Base-by-base conservation (phyloP, 2,888 invertebrate species). In the Sicus ferrugineus region DNA sequence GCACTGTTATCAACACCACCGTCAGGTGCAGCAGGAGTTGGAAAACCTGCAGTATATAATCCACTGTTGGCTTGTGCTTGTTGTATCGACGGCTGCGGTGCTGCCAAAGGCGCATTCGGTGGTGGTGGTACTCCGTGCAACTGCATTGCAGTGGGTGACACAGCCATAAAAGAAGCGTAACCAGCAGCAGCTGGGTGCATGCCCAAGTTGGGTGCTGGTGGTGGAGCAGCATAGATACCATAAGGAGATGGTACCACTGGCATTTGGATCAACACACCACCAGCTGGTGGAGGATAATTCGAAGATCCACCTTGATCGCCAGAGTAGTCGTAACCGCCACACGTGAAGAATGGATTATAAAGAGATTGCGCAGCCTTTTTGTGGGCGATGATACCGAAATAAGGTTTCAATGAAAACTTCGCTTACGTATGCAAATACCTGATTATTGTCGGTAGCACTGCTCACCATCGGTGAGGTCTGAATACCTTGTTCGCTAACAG, bases 181-280 rank as follows among this genome's bases (percentile, higher is more conserved):
- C 68, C 70, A 23, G 70, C 67, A 42, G 71, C 67, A 46, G 74
- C 28, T 58, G 76, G 30, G 28, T 75, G 76, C 61, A 74, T 70
- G 5, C 74, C 61, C 38, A 70, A 70, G 0, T 69, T 61, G 4
- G 73, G 65, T 31, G 74, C 74, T n/a, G 76, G 65, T 46, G 73
- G 73, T 66, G 75, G 71, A 23, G 69, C 64, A 46, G 77, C 65
- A 72, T 75, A 79, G n/a, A 80, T 71, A 14, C 79, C 76, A 69
- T 75, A 79, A 1, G 76, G 71, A 9, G 75, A 46, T 23, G 78
- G 71, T 6, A 72, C 68, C 64, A 78, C 74, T 48, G 74, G 75
- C 72, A 78, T 70, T 2, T 75, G 78, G 61, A 78, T 73, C 31
- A 72, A 77, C 42, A 78, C 72, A 21, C 76, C 73, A 9, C 75